A percentile compares a stretch with the other conserved stretches of the same genome.
Conservation (phyloP, 2,888 invertebrate genomes). For the Pterostichus madidus region DNA sequence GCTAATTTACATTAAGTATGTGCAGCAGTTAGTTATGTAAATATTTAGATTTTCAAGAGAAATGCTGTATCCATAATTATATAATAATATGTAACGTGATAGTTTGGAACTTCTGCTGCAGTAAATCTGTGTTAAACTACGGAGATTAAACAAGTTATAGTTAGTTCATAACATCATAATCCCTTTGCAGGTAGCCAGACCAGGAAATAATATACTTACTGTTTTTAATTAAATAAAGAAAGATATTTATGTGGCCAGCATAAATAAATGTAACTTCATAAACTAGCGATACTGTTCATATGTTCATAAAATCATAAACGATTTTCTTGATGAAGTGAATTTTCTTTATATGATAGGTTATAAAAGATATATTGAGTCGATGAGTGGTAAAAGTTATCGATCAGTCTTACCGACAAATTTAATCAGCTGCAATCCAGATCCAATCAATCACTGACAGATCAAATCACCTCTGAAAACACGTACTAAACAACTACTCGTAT, state of each 20-base stretch:
- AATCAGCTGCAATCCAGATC: slow-evolving; percentile 27
- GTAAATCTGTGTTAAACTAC: slow-evolving; percentile 36
- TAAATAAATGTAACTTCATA: slow-evolving; percentile 10
- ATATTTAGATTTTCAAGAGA: not conserved
- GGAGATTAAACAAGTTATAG: slow-evolving; percentile 15
- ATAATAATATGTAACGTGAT: not conserved
- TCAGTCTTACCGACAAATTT: slow-evolving; percentile 20
- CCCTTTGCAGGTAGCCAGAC: slow-evolving; percentile 18
- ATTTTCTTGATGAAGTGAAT: slow-evolving; percentile 43
- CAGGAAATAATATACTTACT: not conserved
- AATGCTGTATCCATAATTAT: not conserved
- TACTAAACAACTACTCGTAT: slow-evolving; percentile 19
- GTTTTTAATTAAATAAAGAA: slow-evolving; percentile 19
- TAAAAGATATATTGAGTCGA: slow-evolving; percentile 24
- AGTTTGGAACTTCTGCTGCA: not conserved
- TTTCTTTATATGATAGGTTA: slow-evolving; percentile 17
- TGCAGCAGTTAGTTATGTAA: too few relatives aligned
- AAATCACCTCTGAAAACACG: slow-evolving; percentile 25
- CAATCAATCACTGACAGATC: slow-evolving; percentile 50
- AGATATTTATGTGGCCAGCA: slow-evolving; percentile 3
- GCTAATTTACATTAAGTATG: too few relatives aligned
- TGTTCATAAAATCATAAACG: slow-evolving; percentile 39
- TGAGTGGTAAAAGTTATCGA: slow-evolving; percentile 35
- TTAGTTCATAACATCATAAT: slow-evolving; percentile 37
- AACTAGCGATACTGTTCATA: slow-evolving; percentile 12